Evolutionary conservation across 1,140 invertebrate species (phyloP), one percentile per base, ranked within the genome.

Genomic region (Druon quercuslanigerum): DNA sequence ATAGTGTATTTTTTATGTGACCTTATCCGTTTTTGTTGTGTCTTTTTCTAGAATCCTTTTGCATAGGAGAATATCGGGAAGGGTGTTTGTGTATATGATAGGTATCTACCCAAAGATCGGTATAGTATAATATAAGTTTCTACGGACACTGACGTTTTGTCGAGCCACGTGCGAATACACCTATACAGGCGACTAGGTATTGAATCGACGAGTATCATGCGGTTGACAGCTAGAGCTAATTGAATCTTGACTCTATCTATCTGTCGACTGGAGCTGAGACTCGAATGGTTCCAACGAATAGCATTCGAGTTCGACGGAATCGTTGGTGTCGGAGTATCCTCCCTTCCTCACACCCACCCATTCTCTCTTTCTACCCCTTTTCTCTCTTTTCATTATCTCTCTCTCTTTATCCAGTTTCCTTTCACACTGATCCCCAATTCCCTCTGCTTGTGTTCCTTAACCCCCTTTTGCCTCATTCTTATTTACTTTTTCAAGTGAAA

Each of bases 171-270:
- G 40, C 77, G 51, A 50, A 72, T 33, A 79, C 83, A 85, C 80
- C 80, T 80, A 52, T 82, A 81, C 82, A 72, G 82, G 81, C 71
- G 79, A 72, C 82, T 87, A 87, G 84, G 84, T 88, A 87, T 89
- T 88, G 88, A 89, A 89, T 89, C 88, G 88, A 90, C 84, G 87
- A 90, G 89, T 90, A 90, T 90, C 88, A 90, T 90, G 89, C 89
- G 88, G 84, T 83, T 90, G 89, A 90, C 89, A 90, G 89, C 88
- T 89, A 89, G 88, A 90, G 88, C 87, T 90, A 90, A 90, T 90
- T 90, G 89, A 90, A 90, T 90, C 88, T 90, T 90, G 89, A 90
- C 88, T 90, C 89, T 90, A 90, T 90, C 88, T 87, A 89, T 90
- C 87, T 85, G 85, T 88, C 87, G 88, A 88, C 83, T 82, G 83